Evolutionary conservation across 92 coral and sea anemone species (phyloP), one percentile per base, ranked within the genome.

Genomic region (Palythoa heliodiscus): DNA sequence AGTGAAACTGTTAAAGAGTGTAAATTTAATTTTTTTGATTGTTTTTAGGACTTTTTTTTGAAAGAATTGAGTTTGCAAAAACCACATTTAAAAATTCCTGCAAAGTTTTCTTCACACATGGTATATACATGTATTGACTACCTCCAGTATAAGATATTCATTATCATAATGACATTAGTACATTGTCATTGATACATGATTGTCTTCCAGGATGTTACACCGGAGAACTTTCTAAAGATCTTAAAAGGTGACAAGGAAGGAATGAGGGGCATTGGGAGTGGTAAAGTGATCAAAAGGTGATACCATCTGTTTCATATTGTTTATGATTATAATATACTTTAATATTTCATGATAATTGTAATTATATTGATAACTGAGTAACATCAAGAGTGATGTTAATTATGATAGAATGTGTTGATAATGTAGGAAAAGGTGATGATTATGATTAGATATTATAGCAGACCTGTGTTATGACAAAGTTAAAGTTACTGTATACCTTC

Each of bases 271-370:
- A 90, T 94, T 82, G 99, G 99, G 13, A 95, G 98, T 77, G 99
- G 99, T 48, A 96, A 96, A 86, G 98, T 96, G 29, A 94, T 96
- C 85, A 98, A 92, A 89, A 96, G 99, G 99, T 92, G 53, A 7
- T 68, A 63, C 23, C 48, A 35, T 15, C 40, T 15, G 37, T 15
- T 52, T 20, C 13, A 15, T 39, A 23, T 8, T 64, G 25, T 58
- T 4, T 3, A 3, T 60, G 20, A 60, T 60, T 11, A 54, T 15
- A 4, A n/a, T 5, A 23, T 9, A 9, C 2, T n/a, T 20, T 12
- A 14, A 37, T 38, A 11, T 61, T 14, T 58, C 8, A 9, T 70
- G 47, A 70, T 23, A 24, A 25, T 35, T 35, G 48, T 15, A 13
- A 25, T 23, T 67, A 11, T 25, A 64, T 52, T 8, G 14, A 8